These are phyloP conservation scores for Siniperca scherzeri DNA, from an alignment of 2,797 vertebrate species.

Conservation along the genomic window DNA sequence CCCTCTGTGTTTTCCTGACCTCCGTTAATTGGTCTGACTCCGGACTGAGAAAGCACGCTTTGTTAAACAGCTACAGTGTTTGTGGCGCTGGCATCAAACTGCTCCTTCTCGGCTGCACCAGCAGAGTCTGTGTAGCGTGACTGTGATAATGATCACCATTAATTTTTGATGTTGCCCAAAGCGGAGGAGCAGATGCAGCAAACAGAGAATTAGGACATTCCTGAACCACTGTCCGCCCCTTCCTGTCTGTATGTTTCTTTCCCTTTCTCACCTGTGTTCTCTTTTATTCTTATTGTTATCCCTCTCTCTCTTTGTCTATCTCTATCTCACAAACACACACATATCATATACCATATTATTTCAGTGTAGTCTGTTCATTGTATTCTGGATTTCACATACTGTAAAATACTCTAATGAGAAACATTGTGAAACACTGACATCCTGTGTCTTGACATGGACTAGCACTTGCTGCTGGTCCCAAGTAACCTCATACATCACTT, in stretches of 20 bases:
- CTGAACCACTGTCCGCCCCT: slow-evolving; percentile 15
- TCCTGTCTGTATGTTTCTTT: slow-evolving; percentile 2
- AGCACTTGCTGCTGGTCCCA: slow-evolving; percentile 30
- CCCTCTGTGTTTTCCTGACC: slow-evolving; percentile 67
- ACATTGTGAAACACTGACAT: slow-evolving; percentile 78
- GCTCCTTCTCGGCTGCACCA: slow-evolving; percentile 63
- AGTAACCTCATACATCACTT: slow-evolving; percentile 12
- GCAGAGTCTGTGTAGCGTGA: slow-evolving; percentile 70
- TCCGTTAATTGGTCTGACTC: slow-evolving; percentile 68
- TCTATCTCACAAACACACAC: slow-evolving; percentile 10
- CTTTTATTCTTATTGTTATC: not conserved
- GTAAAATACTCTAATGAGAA: slow-evolving; percentile 4
- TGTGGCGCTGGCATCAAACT: slow-evolving; percentile 55
- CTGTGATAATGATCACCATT: slow-evolving; percentile 82
- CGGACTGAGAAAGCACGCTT: slow-evolving; percentile 68
- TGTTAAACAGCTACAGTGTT: slow-evolving; percentile 69
- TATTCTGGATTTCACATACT: slow-evolving; percentile 15
- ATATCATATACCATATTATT: slow-evolving; percentile 5
- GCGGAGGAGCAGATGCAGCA: slow-evolving; percentile 74
- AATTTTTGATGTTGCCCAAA: slow-evolving; percentile 79
- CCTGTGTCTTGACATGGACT: slow-evolving; percentile 68
- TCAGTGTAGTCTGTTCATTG: slow-evolving; percentile 9
- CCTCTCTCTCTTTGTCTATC: not conserved
- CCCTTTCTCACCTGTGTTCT: not conserved
- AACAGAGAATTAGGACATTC: slow-evolving; percentile 67